phyloP scores from a whole-genome alignment of 2,888 invertebrate genomes.

The Limenitis camilla region DNA sequence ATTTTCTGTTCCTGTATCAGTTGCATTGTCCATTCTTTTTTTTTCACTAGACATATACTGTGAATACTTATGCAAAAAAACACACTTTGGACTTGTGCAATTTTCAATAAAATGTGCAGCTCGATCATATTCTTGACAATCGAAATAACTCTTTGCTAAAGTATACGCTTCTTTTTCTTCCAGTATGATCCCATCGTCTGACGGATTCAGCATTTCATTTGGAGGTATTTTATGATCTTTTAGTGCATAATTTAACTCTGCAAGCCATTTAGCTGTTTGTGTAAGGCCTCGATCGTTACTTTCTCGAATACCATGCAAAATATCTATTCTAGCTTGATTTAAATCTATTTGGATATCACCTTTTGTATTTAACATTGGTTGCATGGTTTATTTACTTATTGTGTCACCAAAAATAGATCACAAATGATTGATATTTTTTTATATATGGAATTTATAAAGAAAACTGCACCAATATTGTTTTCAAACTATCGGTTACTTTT shows the following conservation, averaged over 20 bases:
- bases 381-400: conserved; percentile 32
- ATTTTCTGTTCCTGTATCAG: conserved; percentile 55
- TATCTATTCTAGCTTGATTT: conserved; percentile 60
- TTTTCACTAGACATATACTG: conserved; percentile 93
- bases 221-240: conserved; percentile 76
- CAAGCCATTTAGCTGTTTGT: conserved; percentile 90
- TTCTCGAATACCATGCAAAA: conserved; percentile 70
- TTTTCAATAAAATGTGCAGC: conserved; percentile 86
- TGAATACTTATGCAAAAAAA: conserved; percentile 90
- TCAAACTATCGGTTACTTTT: too few relatives aligned
- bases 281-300: conserved; percentile 86
- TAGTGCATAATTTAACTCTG: conserved; percentile 87
- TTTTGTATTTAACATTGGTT: conserved; percentile 49
- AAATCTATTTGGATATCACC: conserved; percentile 60
- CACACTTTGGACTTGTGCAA: conserved; percentile 80
- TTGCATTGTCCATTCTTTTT: conserved; percentile 85
- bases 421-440: too few relatives aligned
- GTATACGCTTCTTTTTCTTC: conserved; percentile 83
- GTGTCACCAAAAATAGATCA: too few relatives aligned
- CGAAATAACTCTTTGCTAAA: conserved; percentile 91
- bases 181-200: conserved; percentile 59
- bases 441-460: too few relatives aligned
- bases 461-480: too few relatives aligned
- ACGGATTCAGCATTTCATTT: conserved; percentile 53
- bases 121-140: conserved; percentile 92